Percentiles rank a stretch among this genome's conserved stretches.
Conservation (phyloP, 1,140 invertebrate genomes). For the Drosophila pectinifera region DNA sequence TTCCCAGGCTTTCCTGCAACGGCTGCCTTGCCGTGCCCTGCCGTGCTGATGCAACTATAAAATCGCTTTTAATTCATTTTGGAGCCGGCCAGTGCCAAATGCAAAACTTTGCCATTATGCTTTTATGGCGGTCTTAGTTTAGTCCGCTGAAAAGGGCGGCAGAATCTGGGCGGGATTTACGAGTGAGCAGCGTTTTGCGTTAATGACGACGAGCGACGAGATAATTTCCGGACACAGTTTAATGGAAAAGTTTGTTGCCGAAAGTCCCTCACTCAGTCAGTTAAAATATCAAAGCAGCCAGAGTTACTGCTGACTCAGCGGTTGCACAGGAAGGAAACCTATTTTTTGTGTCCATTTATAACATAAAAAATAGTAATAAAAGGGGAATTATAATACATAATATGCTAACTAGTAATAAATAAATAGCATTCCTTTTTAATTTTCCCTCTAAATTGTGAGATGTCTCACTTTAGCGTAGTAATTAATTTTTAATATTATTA, state of each 20-base stretch:
- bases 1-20: slow-evolving; percentile 28
- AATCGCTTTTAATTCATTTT: slow-evolving; percentile 57
- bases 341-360: not conserved
- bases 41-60: slow-evolving; percentile 49
- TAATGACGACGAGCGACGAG: slow-evolving; percentile 57
- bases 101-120: slow-evolving; percentile 49
- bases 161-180: slow-evolving; percentile 16
- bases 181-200: slow-evolving; percentile 46
- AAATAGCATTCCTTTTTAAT: too few species aligned
- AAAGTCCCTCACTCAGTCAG: slow-evolving; percentile 42
- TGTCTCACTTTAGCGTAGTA: too few species aligned
- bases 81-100: slow-evolving; percentile 33
- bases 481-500: too few species aligned
- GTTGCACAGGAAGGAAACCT: slow-evolving; percentile 1
- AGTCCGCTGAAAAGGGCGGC: slow-evolving; percentile 3
- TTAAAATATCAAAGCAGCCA: slow-evolving; percentile 48
- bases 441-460: too few species aligned
- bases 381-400: too few species aligned
- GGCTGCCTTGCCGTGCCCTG: not conserved
- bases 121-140: slow-evolving; percentile 30
- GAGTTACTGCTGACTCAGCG: slow-evolving; percentile 14
- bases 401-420: too few species aligned
- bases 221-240: slow-evolving; percentile 56
- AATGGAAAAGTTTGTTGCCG: slow-evolving; percentile 55
- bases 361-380: too few species aligned